Percentiles rank a stretch among this genome's conserved stretches.
phyloP scores from a whole-genome alignment of 2,797 vertebrate genomes.

The Spondyliosoma cantharus region DNA sequence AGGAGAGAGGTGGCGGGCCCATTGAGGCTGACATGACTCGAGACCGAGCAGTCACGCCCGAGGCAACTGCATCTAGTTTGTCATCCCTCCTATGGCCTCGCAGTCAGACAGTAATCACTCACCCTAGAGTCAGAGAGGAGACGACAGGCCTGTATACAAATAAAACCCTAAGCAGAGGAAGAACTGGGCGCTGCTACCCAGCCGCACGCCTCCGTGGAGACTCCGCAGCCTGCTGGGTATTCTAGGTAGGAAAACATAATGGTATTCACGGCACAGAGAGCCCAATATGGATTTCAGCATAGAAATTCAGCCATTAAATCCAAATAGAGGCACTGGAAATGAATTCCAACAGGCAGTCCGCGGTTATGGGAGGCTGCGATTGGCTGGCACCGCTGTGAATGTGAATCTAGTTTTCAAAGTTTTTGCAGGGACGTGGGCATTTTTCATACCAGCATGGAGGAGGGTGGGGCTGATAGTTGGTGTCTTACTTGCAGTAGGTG shows the following conservation, averaged over 20 bases:
- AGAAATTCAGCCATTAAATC: slow-evolving; percentile 71
- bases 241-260: slow-evolving; percentile 52
- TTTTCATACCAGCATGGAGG: slow-evolving; percentile 37
- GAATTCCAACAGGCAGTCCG: slow-evolving; percentile 44
- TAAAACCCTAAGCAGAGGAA: slow-evolving; percentile 32
- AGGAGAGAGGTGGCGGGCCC: slow-evolving; percentile 13
- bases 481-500: slow-evolving; percentile 98
- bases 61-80: slow-evolving; percentile 62
- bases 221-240: slow-evolving; percentile 55
- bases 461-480: background rate
- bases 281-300: slow-evolving; percentile 69
- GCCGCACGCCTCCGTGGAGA: slow-evolving; percentile 35
- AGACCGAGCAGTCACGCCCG: slow-evolving; percentile 47
- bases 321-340: slow-evolving; percentile 55
- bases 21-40: slow-evolving; percentile 45
- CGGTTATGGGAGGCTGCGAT: slow-evolving; percentile 40
- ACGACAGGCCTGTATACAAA: slow-evolving; percentile 27
- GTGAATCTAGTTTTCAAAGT: slow-evolving; percentile 50
- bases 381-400: slow-evolving; percentile 42
- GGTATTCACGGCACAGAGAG: slow-evolving; percentile 63
- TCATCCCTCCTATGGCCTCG: slow-evolving; percentile 57
- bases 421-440: slow-evolving; percentile 25
- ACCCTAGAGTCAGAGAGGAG: slow-evolving; percentile 42
- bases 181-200: slow-evolving; percentile 36
- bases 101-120: slow-evolving; percentile 65